A percentile compares a stretch with the other conserved stretches of the same genome.
Evolutionary conservation across 1,140 invertebrate species (phyloP).

Genomic region (Trichonephila clavata): DNA sequence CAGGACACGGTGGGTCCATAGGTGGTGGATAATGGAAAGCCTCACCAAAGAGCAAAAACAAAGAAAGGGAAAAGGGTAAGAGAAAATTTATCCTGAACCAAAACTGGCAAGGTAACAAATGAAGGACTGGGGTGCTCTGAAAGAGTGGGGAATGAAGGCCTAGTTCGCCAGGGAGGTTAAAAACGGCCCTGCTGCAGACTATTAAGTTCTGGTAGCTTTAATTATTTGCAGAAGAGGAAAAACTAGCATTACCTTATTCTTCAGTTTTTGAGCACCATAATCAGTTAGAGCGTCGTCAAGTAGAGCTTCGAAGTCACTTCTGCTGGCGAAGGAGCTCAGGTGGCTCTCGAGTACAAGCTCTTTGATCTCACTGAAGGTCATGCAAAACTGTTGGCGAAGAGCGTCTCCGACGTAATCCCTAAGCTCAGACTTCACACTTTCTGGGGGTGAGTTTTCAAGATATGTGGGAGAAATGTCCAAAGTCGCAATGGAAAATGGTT

Average conservation of each 20-base stretch:
- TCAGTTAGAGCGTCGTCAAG: slow-evolving; percentile 55
- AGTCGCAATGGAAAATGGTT: slow-evolving; percentile 18
- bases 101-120: no score
- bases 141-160: no score
- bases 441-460: slow-evolving; percentile 32
- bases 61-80: no score
- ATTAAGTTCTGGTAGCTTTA: no score
- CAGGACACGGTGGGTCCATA: no score
- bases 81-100: no score
- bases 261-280: slow-evolving; percentile 62
- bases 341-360: slow-evolving; percentile 48
- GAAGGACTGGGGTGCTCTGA: no score
- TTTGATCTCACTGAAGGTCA: slow-evolving; percentile 35
- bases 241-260: slow-evolving; percentile 66
- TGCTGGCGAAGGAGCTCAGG: background rate
- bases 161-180: no score
- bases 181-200: no score
- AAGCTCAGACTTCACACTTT: background rate
- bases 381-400: slow-evolving; percentile 21
- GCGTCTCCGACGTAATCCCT: slow-evolving; percentile 22
- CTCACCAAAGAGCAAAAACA: no score
- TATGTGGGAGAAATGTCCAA: slow-evolving; percentile 52
- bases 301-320: slow-evolving; percentile 58
- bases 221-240: no score
- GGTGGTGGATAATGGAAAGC: no score